phyloP scores from a whole-genome alignment of 2,113 vertebrate species.

The Anseranas semipalmata region DNA sequence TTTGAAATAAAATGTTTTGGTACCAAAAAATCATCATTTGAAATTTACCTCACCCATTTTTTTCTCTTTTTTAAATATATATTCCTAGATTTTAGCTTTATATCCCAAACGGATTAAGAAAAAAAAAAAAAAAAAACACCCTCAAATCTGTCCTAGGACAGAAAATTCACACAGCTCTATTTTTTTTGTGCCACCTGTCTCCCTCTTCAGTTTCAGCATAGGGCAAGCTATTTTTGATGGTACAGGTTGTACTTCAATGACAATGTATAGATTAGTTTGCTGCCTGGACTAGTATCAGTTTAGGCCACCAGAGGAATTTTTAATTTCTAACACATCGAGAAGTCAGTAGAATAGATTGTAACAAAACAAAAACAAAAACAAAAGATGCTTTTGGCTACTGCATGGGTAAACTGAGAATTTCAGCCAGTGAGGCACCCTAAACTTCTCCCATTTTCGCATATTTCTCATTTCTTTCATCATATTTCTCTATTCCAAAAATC shows the following conservation, averaged over 20 bases:
- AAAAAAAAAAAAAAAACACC: background rate
- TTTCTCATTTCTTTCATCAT: background rate
- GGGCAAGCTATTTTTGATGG: conserved; percentile 13
- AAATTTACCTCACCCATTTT: background rate
- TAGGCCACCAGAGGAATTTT: background rate
- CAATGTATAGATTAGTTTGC: background rate
- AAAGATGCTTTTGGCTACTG: background rate
- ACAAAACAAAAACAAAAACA: background rate
- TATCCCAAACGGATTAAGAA: background rate
- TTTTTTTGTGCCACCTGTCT: conserved; percentile 30
- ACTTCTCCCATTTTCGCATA: background rate
- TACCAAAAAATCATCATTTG: background rate
- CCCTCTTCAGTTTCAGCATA: background rate
- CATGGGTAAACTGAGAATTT: background rate
- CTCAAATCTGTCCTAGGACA: background rate
- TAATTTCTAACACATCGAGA: background rate
- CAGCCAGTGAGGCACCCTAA: background rate
- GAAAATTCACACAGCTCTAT: conserved; percentile 18
- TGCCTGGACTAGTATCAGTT: background rate
- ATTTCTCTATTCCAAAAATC: background rate
- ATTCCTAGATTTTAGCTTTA: background rate
- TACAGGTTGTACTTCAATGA: background rate
- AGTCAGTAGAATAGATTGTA: background rate
- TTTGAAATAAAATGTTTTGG: background rate
- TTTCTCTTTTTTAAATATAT: background rate